Base-by-base conservation (phyloP, 2,113 vertebrate species). In the Nipponia nippon region DNA sequence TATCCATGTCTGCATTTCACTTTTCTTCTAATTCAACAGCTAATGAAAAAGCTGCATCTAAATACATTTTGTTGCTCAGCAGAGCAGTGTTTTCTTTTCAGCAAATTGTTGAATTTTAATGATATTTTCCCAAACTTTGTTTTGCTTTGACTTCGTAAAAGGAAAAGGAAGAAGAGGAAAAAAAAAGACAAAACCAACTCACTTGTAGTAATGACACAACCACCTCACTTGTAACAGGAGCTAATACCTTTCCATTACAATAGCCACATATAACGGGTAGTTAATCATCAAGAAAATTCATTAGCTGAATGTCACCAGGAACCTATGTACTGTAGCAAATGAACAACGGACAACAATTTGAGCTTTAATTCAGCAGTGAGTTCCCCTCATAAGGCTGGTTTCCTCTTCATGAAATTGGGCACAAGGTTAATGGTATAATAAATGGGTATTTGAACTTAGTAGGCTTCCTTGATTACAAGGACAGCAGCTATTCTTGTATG, bases 271-370 rank as follows among this genome's bases (percentile, higher is more conserved):
- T 91, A 98, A 98, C 0, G 16, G 84, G 92, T 97, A 98, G 96
- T 98, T 98, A 98, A 98, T 98, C 97, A 98, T 95, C 95, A 97
- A 96, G 97, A 95, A 98, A 98, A 98, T 98, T 97, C 88, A 98
- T 98, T 98, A 98, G 94, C 90, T 96, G 97, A 97, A 97, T 98
- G 98, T 98, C 97, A 97, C 93, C 79, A 87, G 78, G 90, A 97
- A 87, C 77, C 86, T 96, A 50, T 93, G 91, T 97, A 50, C 14
- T 97, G 92, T 96, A 93, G 94, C 86, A 98, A 97, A 95, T 92
- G 95, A 98, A 95, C 96, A 97, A 90, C 52, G 78, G 84, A 92
- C 90, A 97, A 77, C 70, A 38, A 16, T 94, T 95, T 96, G 85
- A 93, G 89, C 89, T 97, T 97, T 97, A 96, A 97, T 97, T 97